A percentile compares a stretch with the other conserved stretches of the same genome.
Conservation (phyloP, 1,140 invertebrate species). For the Lucilia sericata region DNA sequence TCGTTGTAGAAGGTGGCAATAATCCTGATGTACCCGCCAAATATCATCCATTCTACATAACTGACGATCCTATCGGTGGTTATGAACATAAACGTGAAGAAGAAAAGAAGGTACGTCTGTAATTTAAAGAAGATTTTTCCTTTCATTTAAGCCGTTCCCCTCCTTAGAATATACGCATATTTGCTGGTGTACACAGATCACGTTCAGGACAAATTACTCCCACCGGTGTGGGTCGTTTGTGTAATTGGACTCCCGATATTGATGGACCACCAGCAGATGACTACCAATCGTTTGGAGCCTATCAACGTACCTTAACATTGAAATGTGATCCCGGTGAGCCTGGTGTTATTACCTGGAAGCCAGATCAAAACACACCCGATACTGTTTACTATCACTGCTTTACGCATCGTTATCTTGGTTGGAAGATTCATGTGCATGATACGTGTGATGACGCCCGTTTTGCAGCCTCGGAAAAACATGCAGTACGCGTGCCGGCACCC, state of each 20-base stretch:
- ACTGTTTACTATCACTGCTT: conserved; percentile 96
- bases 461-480: conserved; percentile 71
- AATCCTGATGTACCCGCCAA: conserved; percentile 82
- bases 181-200: conserved; percentile 80
- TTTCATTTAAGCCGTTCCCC: background rate
- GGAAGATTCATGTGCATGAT: conserved; percentile 94
- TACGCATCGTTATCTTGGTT: conserved; percentile 91
- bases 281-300: conserved; percentile 88
- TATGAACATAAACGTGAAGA: conserved; percentile 87
- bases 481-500: conserved; percentile 54
- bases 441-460: conserved; percentile 73
- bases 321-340: conserved; percentile 87
- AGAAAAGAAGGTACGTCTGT: conserved; percentile 78
- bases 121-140: background rate
- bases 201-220: conserved; percentile 76
- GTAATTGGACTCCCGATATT: conserved; percentile 85
- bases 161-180: conserved; percentile 81
- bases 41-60: conserved; percentile 96
- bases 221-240: conserved; percentile 82
- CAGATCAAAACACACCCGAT: conserved; percentile 87
- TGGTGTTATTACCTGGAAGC: conserved; percentile 88
- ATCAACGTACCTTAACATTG: conserved; percentile 84
- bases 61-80: conserved; percentile 91
- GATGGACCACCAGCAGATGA: conserved; percentile 81
- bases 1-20: conserved; percentile 88